Percentiles rank a stretch among this genome's conserved stretches.
These are phyloP conservation scores for Cranoglanis bouderius DNA, from an alignment of 2,113 vertebrate genomes.

Conservation along the genomic window DNA sequence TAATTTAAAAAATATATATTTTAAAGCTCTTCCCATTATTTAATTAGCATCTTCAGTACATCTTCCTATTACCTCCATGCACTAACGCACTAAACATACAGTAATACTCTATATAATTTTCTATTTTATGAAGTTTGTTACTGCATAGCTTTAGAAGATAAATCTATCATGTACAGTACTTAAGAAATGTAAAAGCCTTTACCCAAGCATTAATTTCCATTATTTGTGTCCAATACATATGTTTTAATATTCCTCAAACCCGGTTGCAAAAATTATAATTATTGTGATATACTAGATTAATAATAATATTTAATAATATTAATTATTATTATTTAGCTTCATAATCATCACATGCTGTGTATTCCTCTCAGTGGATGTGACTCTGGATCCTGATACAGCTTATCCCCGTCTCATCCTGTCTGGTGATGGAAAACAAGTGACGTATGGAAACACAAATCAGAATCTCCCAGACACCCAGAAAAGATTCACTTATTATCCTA, in stretches of 20 bases:
- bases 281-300: not conserved
- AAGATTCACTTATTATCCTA: not conserved
- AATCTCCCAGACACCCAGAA: not conserved
- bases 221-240: not conserved
- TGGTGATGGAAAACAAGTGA: conserved; percentile 5
- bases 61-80: not conserved
- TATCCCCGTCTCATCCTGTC: not conserved
- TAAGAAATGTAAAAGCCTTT: no score
- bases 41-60: not conserved
- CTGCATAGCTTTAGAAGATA: no score
- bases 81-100: not conserved
- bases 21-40: no score
- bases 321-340: not conserved
- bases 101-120: not conserved
- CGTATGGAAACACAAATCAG: not conserved
- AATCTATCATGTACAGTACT: no score
- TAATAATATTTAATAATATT: no score
- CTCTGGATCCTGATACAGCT: conserved; percentile 26
- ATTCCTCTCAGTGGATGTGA: conserved; percentile 13
- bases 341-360: not conserved
- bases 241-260: not conserved
- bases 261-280: no score
- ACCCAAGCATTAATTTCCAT: not conserved
- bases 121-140: no score
- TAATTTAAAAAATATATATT: no score